phyloP scores from a whole-genome alignment of 2,113 vertebrate species.

The Acanthisitta chloris region DNA sequence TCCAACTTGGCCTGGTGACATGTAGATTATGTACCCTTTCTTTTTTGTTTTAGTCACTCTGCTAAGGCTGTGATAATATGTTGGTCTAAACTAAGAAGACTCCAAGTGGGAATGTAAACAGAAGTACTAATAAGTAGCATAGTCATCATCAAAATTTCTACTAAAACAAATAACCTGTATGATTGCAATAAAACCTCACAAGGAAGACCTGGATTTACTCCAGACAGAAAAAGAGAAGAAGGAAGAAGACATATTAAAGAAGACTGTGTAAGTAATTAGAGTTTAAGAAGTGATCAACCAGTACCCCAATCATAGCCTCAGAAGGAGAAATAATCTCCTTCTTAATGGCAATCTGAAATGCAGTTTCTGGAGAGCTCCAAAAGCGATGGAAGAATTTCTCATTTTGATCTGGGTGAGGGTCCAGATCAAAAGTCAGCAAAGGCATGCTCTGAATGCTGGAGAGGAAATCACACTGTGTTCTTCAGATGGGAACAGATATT shows the following conservation, averaged over 20 bases:
- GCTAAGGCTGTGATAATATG: background rate
- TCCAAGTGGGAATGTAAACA: background rate
- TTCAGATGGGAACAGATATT: background rate
- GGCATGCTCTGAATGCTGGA: background rate
- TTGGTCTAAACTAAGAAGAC: background rate
- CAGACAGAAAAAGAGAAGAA: background rate
- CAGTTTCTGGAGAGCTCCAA: background rate
- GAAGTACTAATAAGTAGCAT: background rate
- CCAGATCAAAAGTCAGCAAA: background rate
- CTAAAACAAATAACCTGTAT: background rate
- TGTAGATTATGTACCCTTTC: background rate
- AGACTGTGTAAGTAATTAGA: background rate
- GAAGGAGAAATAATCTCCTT: background rate
- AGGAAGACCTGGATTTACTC: background rate
- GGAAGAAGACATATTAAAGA: background rate
- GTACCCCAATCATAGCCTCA: background rate
- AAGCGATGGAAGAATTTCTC: background rate
- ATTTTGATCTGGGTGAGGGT: background rate
- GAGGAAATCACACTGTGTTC: background rate
- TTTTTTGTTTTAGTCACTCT: background rate
- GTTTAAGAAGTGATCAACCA: background rate
- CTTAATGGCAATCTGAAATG: background rate
- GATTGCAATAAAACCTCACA: background rate
- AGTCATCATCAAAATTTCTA: background rate
- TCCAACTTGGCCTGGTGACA: background rate